These are phyloP conservation scores for Oncorhynchus nerka DNA, from an alignment of 2,113 vertebrate genomes.

Conservation along the genomic window DNA sequence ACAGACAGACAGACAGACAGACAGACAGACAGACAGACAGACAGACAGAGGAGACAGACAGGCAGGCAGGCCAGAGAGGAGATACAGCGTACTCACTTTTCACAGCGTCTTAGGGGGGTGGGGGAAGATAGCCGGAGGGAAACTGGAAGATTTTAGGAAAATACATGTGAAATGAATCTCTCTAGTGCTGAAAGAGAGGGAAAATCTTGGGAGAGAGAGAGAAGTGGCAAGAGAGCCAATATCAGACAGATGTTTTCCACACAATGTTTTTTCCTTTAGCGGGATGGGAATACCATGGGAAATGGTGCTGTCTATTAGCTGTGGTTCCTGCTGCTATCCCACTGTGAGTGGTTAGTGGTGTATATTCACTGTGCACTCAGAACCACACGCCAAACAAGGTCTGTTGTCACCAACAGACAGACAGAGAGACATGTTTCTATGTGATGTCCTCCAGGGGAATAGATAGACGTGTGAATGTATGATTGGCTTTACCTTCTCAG, in stretches of 20 bases:
- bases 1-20: not conserved
- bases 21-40: not conserved
- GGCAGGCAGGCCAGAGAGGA: not conserved
- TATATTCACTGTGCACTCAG: not conserved
- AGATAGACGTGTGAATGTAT: not conserved
- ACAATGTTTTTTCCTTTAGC: not conserved
- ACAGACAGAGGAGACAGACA: not conserved
- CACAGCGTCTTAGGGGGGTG: slow-evolving; percentile 13
- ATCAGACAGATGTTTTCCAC: not conserved
- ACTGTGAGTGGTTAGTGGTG: not conserved
- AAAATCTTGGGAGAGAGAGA: not conserved
- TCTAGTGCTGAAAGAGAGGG: not conserved
- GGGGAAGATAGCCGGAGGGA: not conserved
- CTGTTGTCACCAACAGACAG: not conserved
- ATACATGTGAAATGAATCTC: not conserved
- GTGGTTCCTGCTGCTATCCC: too few relatives aligned
- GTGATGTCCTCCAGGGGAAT: not conserved
- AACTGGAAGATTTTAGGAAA: not conserved
- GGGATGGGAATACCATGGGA: not conserved
- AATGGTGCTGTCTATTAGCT: too few relatives aligned
- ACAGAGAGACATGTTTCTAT: not conserved
- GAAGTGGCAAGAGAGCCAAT: not conserved
- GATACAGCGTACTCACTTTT: slow-evolving; percentile 11
- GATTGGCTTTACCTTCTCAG: not conserved
- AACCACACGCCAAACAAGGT: not conserved